phyloP scores from a whole-genome alignment of 2,888 invertebrate species.

The Chouioia cunea region DNA sequence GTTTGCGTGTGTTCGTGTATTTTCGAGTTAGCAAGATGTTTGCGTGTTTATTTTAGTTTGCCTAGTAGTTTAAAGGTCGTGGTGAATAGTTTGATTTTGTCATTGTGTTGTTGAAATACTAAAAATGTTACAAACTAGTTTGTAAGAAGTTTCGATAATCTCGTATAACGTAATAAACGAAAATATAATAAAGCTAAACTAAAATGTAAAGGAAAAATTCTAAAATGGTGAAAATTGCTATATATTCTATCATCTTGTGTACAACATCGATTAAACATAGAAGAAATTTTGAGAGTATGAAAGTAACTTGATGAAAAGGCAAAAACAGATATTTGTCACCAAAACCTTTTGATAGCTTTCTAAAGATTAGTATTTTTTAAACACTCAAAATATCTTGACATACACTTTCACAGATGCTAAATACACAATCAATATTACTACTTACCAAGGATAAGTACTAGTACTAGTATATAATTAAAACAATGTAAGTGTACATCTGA shows the following conservation, averaged over 20 bases:
- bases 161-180: conserved; percentile 20
- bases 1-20: conserved; percentile 41
- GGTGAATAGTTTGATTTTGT: conserved; percentile 22
- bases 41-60: conserved; percentile 27
- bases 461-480: conserved; percentile 11
- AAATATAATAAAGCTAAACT: conserved; percentile 24
- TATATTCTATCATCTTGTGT: conserved; percentile 36
- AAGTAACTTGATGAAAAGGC: not conserved
- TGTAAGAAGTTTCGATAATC: too few relatives aligned
- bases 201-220: conserved; percentile 32
- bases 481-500: conserved; percentile 14
- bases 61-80: conserved; percentile 10
- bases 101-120: not conserved
- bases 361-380: too few relatives aligned
- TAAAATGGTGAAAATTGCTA: conserved; percentile 37
- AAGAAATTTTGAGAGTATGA: conserved; percentile 39
- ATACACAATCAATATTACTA: conserved; percentile 36
- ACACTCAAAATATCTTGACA: conserved; percentile 33
- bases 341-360: too few relatives aligned
- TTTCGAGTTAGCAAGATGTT: conserved; percentile 35
- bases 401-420: conserved; percentile 33
- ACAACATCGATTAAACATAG: conserved; percentile 47
- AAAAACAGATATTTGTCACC: not conserved
- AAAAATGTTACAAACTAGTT: not conserved
- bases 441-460: conserved; percentile 39